Evolutionary conservation across 2,113 vertebrate genomes (phyloP), one percentile per base, ranked within the genome.

Genomic region (Bambusicola thoracicus): DNA sequence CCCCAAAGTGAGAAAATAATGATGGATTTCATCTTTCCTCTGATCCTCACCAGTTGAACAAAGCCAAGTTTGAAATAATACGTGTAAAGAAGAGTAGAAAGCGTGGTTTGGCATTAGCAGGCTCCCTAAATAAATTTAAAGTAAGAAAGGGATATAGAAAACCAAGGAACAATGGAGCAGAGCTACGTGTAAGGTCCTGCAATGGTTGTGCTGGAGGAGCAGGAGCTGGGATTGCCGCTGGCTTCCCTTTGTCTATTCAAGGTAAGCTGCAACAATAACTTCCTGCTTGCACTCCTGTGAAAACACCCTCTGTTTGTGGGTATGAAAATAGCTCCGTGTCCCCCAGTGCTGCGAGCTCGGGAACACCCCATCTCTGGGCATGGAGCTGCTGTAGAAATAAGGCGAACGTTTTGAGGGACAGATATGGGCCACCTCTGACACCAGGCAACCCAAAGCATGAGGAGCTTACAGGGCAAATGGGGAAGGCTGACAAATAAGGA

Each of bases 1-100:
- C 94, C 92, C 84, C 93, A 85, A 72, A 85, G 94, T 12, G 61
- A 77, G 81, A 96, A 97, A 98, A 97, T 76, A 87, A 89, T 3
- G 29, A 91, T 38, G 53, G 38, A 59, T 73, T 83, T 93, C 10
- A 6, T 51, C 32, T 21, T 25, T 67, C 48, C 21, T 59, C 62
- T 58, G 68, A 90, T 94, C 75, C 56, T 59, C 84, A 32, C 67
- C 36, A 70, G 72, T 90, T 77, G 87, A 97, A 93, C 51, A 43
- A 95, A 94, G 85, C 91, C 78, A 68, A 66, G 81, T 94, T 53
- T 19, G 74, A 76, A 92, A 93, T 81, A 95, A 85, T 80, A 77
- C 49, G 4, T 9, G 18, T 27, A 59, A 62, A 69, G 41, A 62
- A 65, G 8, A 48, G 2, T 43, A 36, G 51, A 92, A 85, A 79